Conservation (phyloP, 2,888 invertebrate genomes). For the Elgonia sp. region DNA sequence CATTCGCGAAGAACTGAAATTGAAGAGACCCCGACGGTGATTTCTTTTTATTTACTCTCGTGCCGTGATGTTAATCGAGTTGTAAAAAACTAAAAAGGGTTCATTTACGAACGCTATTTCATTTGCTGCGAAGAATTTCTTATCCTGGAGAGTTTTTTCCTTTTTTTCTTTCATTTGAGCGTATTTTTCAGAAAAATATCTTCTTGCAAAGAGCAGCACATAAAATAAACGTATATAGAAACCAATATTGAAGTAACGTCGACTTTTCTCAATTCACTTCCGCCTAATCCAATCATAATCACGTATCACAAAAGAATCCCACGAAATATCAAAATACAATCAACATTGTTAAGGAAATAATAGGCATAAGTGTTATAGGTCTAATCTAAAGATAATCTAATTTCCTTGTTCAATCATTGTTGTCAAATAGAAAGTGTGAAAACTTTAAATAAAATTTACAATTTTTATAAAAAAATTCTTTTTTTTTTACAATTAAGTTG, state of each 20-base stretch:
- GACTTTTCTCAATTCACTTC: conserved; percentile 16
- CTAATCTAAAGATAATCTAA: conserved; percentile 37
- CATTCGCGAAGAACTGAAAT: conserved; percentile 40
- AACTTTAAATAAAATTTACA: background rate
- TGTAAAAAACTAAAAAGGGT: no score
- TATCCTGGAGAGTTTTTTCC: no score
- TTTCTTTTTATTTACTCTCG: conserved; percentile 33
- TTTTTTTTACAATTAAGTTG: no score
- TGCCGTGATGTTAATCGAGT: conserved; percentile 37
- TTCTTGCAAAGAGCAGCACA: no score
- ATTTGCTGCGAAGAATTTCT: no score
- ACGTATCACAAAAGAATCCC: conserved; percentile 16
- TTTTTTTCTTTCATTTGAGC: no score
- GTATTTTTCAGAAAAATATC: no score
- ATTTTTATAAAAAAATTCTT: background rate
- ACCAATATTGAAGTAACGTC: no score
- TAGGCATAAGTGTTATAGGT: conserved; percentile 14
- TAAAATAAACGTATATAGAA: no score
- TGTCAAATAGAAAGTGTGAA: conserved; percentile 4
- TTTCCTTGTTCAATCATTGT: background rate
- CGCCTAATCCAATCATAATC: conserved; percentile 32
- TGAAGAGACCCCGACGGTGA: conserved; percentile 30
- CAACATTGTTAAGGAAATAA: conserved; percentile 38
- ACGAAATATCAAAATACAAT: conserved; percentile 31
- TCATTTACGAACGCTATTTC: no score